Evolutionary conservation across 2,797 vertebrate genomes (phyloP).

Genomic region (Acrossocheilus fasciatus): DNA sequence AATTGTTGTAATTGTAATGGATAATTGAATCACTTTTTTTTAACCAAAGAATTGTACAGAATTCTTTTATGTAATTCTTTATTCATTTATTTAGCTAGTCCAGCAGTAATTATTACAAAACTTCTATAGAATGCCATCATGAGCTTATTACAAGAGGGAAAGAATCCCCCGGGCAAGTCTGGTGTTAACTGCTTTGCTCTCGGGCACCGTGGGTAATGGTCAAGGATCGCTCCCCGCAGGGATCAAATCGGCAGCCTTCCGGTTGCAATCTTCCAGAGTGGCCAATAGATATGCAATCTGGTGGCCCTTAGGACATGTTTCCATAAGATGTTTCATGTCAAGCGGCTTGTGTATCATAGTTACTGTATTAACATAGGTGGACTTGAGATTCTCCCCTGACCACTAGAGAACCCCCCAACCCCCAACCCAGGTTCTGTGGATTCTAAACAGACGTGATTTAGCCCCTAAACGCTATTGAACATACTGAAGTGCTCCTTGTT

Average conservation of each 20-base stretch:
- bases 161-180: neutral
- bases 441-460: neutral
- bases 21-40: neutral
- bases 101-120: neutral
- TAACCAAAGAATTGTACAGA: too few species aligned
- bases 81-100: neutral
- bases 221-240: neutral
- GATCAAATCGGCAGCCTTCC: neutral
- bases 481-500: constrained; percentile 64
- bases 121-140: neutral
- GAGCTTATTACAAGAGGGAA: neutral
- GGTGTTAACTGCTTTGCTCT: neutral
- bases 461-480: constrained; percentile 24
- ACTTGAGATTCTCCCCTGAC: constrained; percentile 1
- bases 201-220: neutral
- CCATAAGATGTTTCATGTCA: constrained; percentile 41
- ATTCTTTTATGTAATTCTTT: neutral
- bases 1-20: neutral
- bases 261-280: constrained; percentile 24
- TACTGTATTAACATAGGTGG: neutral
- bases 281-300: constrained; percentile 39
- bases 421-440: neutral
- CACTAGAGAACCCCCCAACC: neutral
- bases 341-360: neutral
- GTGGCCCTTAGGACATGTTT: constrained; percentile 45